Percentiles rank a stretch among this genome's conserved stretches.
Conservation (phyloP, 2,797 vertebrate genomes). For the Prunella strophiata region DNA sequence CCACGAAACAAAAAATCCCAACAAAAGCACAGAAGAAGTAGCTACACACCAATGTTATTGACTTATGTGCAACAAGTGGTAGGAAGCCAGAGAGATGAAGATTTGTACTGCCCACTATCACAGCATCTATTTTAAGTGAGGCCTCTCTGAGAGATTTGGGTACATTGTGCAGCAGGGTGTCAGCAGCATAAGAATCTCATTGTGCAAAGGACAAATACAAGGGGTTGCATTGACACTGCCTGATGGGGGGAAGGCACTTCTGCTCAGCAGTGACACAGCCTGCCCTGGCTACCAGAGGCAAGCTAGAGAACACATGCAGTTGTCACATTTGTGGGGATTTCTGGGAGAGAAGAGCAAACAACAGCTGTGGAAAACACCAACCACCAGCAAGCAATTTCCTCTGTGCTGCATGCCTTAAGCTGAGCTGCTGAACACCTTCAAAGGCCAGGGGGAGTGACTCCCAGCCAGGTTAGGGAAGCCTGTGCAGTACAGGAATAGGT, state of each 20-base stretch:
- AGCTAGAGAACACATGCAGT: not conserved
- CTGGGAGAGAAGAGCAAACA: not conserved
- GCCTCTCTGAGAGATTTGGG: not conserved
- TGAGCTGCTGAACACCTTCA: not conserved
- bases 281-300: conserved; percentile 28
- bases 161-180: not conserved
- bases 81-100: not conserved
- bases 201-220: conserved; percentile 59
- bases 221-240: conserved; percentile 43
- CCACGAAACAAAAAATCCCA: not conserved
- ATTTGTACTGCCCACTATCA: not conserved
- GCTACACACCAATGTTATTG: not conserved
- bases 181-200: conserved; percentile 50
- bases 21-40: not conserved
- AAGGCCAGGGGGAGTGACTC: not conserved
- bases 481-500: not conserved
- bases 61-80: not conserved
- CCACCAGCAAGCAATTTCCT: not conserved
- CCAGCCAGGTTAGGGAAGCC: not conserved
- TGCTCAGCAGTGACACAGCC: not conserved
- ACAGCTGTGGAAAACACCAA: not conserved
- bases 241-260: not conserved
- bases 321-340: not conserved
- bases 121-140: not conserved
- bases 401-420: not conserved